A percentile compares a stretch with the other conserved stretches of the same genome.
These are phyloP conservation scores for Turnix velox DNA, from an alignment of 2,113 vertebrate genomes.

Conservation along the genomic window DNA sequence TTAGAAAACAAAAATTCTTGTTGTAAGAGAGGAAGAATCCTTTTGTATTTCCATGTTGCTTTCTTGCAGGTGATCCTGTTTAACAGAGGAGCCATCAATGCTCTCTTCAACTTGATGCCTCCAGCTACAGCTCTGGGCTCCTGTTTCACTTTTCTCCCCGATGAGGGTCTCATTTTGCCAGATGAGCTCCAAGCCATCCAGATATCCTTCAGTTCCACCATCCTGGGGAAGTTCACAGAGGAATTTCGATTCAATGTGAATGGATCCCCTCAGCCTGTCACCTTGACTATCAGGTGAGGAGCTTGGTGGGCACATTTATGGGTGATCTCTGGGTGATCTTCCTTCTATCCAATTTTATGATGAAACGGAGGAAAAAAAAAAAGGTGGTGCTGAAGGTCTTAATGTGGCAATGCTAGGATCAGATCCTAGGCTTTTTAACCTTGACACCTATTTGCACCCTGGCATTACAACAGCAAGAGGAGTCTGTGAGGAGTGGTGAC, in stretches of 20 bases:
- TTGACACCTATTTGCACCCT: not conserved
- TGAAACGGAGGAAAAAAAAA: not conserved
- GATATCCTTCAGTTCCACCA: conserved; percentile 75
- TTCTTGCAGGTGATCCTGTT: conserved; percentile 72
- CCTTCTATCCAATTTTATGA: not conserved
- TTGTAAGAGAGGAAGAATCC: not conserved
- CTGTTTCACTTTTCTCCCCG: conserved; percentile 80
- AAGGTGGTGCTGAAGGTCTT: not conserved
- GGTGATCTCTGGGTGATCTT: not conserved
- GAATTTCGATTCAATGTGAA: conserved; percentile 76
- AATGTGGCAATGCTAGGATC: not conserved
- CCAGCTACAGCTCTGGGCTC: conserved; percentile 70
- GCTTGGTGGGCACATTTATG: not conserved
- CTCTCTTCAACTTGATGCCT: conserved; percentile 71
- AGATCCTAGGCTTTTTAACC: not conserved
- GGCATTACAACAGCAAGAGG: not conserved
- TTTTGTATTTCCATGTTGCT: not conserved
- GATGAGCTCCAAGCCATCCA: conserved; percentile 67
- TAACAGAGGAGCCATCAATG: conserved; percentile 82
- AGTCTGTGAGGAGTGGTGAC: not conserved
- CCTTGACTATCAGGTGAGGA: conserved; percentile 80
- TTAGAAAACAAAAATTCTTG: not conserved
- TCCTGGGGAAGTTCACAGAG: conserved; percentile 79
- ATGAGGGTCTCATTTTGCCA: conserved; percentile 75
- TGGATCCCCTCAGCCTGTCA: conserved; percentile 67